phyloP scores from a whole-genome alignment of 1,140 invertebrate genomes.

The Drosophila sp. region DNA sequence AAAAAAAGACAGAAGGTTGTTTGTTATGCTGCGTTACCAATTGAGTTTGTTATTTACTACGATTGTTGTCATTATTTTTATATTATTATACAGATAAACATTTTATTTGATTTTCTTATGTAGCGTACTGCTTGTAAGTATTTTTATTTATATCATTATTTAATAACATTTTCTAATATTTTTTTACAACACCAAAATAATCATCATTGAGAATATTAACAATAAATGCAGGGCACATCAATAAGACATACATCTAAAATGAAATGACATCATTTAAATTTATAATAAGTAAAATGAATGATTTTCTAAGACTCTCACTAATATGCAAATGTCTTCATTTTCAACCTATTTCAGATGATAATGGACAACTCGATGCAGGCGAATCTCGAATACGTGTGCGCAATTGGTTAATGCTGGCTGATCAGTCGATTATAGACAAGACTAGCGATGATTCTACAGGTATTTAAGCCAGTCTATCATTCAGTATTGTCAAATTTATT shows the following conservation, averaged over 20 bases:
- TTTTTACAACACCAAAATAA: slow-evolving; percentile 17
- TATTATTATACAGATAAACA: slow-evolving; percentile 4
- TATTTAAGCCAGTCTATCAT: slow-evolving; percentile 51
- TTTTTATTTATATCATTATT: slow-evolving; percentile 50
- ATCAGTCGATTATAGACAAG: slow-evolving; percentile 79
- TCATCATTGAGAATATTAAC: slow-evolving; percentile 23
- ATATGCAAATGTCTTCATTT: slow-evolving; percentile 29
- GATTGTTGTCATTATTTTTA: slow-evolving; percentile 34
- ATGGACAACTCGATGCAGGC: slow-evolving; percentile 54
- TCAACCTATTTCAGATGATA: slow-evolving; percentile 61
- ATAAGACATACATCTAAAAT: slow-evolving; percentile 52
- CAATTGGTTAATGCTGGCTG: slow-evolving; percentile 82
- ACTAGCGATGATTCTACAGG: slow-evolving; percentile 59
- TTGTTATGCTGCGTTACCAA: slow-evolving; percentile 57
- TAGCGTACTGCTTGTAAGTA: slow-evolving; percentile 78
- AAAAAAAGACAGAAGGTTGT: slow-evolving; percentile 67
- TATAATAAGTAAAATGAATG: not conserved
- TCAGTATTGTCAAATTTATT: slow-evolving; percentile 6
- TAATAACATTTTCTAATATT: slow-evolving; percentile 23
- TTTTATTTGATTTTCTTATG: slow-evolving; percentile 53
- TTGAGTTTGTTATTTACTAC: slow-evolving; percentile 28
- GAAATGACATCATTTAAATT: slow-evolving; percentile 14
- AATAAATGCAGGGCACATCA: slow-evolving; percentile 49
- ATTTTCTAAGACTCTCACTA: slow-evolving; percentile 19
- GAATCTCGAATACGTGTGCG: slow-evolving; percentile 80